A percentile compares a stretch with the other conserved stretches of the same genome.
Conservation (phyloP, 2,797 vertebrate species). For the Euphonia xanthogaster region DNA sequence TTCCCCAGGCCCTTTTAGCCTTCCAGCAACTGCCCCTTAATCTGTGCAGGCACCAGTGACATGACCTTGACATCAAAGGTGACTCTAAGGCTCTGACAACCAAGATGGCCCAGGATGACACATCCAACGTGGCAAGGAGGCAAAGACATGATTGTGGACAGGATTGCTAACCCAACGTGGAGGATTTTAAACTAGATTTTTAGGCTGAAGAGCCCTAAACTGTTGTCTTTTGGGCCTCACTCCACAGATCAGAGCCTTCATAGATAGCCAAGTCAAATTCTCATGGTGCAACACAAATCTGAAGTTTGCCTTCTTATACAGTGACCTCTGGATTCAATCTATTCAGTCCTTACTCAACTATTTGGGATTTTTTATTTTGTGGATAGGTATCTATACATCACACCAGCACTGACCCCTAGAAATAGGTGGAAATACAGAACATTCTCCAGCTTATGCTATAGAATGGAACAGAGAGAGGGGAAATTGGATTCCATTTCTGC, state of each 20-base stretch:
- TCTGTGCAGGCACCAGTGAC: not conserved
- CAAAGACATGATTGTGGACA: not conserved
- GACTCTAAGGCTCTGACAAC: not conserved
- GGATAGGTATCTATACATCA: not conserved
- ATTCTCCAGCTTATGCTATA: not conserved
- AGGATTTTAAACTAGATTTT: not conserved
- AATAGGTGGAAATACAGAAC: not conserved
- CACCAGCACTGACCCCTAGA: not conserved
- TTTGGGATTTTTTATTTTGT: not conserved
- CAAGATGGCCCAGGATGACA: not conserved
- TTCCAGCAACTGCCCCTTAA: not conserved
- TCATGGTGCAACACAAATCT: not conserved
- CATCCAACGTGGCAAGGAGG: not conserved
- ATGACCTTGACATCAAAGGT: not conserved
- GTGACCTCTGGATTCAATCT: not conserved
- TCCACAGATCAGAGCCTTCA: not conserved
- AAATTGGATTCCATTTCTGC: not conserved
- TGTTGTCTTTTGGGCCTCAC: not conserved
- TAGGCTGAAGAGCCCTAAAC: not conserved
- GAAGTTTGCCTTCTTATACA: not conserved
- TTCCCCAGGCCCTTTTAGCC: not conserved
- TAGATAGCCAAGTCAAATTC: not conserved
- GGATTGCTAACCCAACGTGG: not conserved
- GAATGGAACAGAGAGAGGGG: not conserved
- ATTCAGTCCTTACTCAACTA: not conserved